Percentiles rank a stretch among this genome's conserved stretches.
These are phyloP conservation scores for Mercenaria mercenaria DNA, from an alignment of 1,140 invertebrate genomes.

Conservation along the genomic window DNA sequence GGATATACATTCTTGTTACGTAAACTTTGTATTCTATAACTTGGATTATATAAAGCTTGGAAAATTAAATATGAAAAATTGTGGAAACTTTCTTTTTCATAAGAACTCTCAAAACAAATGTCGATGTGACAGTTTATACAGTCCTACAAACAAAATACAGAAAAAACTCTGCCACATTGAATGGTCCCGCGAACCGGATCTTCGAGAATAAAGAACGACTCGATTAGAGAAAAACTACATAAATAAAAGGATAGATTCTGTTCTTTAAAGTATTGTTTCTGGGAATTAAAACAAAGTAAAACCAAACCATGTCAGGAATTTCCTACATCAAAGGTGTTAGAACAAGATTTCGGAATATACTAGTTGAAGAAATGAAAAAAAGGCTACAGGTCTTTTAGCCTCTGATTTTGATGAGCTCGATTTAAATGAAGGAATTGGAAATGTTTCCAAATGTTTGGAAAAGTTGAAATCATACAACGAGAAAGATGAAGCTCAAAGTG, in stretches of 20 bases:
- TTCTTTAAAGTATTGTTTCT: background rate
- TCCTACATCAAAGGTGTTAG: conserved; percentile 5
- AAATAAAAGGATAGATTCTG: background rate
- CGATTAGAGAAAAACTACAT: background rate
- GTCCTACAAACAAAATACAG: no score
- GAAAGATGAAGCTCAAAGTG: background rate
- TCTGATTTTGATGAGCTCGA: background rate
- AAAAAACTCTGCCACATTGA: background rate
- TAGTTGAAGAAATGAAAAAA: background rate
- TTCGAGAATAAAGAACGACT: background rate
- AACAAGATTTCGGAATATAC: background rate
- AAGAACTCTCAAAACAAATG: no score
- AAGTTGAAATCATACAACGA: background rate
- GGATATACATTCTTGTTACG: no score
- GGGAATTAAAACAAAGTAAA: background rate
- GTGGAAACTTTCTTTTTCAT: no score
- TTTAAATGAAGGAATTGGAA: background rate
- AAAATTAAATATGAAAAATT: no score
- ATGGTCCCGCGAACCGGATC: background rate
- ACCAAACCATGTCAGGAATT: background rate
- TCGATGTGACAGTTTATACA: no score
- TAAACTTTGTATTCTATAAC: no score
- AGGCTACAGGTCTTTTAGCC: background rate
- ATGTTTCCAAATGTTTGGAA: background rate
- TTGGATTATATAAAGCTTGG: no score